Conservation (phyloP, 2,797 vertebrate species). For the Glossophaga mutica region DNA sequence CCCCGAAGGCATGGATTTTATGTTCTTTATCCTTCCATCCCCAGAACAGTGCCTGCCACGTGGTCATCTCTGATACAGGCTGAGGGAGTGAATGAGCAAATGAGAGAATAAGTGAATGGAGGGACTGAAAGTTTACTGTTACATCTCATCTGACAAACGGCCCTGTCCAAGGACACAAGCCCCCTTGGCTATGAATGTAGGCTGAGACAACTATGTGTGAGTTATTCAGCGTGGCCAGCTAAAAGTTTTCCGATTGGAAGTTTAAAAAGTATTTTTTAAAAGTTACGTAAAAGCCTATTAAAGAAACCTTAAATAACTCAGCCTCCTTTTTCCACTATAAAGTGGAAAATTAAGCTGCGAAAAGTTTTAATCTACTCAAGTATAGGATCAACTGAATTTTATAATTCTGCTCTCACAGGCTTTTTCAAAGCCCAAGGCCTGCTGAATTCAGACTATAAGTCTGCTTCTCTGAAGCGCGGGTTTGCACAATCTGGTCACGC, state of each 20-base stretch:
- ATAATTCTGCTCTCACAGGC: not conserved
- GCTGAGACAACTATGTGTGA: not conserved
- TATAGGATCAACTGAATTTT: slow-evolving; percentile 1
- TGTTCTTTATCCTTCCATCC: not conserved
- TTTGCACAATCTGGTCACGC: not conserved
- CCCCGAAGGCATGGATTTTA: not conserved
- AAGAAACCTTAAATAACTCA: slow-evolving; percentile 6
- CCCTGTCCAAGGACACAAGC: not conserved
- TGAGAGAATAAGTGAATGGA: not conserved
- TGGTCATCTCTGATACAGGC: not conserved
- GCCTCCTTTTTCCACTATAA: slow-evolving; percentile 1
- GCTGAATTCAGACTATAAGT: not conserved
- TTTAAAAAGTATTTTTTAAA: not conserved
- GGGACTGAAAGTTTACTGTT: not conserved
- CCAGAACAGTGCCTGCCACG: not conserved
- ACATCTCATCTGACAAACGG: slow-evolving; percentile 7
- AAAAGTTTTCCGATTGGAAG: slow-evolving; percentile 6
- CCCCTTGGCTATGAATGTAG: not conserved
- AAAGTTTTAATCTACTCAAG: slow-evolving; percentile 25
- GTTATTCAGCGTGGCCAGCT: not conserved
- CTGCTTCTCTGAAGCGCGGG: not conserved
- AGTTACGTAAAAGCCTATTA: not conserved
- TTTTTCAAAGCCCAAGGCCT: not conserved
- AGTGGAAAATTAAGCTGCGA: not conserved
- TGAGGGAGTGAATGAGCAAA: not conserved